Base-by-base conservation (phyloP, 2,888 invertebrate species). In the Unio delphinus region DNA sequence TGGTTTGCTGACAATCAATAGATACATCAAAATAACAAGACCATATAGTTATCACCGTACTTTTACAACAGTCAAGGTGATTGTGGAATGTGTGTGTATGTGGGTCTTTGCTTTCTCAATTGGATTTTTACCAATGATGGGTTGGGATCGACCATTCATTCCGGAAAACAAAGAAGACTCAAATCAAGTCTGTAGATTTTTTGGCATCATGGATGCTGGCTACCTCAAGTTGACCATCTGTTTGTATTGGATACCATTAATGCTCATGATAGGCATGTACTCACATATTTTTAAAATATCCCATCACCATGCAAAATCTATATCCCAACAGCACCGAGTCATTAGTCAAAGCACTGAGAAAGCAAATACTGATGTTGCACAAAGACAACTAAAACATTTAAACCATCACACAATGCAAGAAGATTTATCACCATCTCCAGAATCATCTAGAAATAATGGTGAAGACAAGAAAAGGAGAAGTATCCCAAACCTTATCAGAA, bases 1-100 rank as follows among this genome's bases (percentile, higher is more conserved):
- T 55, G 61, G 68, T 30, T 60, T 78, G 18, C 64, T 83, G 54
- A 80, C 82, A 1, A 69, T 81, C 30, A 81, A 82, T 64, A 65
- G 82, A 28, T 82, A 76, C 55, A 74, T 83, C 15, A 82, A 80
- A 67, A 79, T 83, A 23, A 75, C 70, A 11, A 63, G 65, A 65
- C 81, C 82, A 4, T 75, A 75, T 58, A 70, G 69, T 26, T 81
- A 82, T 67, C 60, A 61, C 59, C 71, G 63, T 28, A 69, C 78
- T n/a, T 82, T 78, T 65, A 73, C 73, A 34, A 73, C 72, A 67
- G 63, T 65, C 61, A 61, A 70, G 7, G 76, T 78, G 20, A 60
- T 78, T 15, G 20, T 66, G 26, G 60, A 71, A 8, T 75, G 77
- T 60, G 65, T 67, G 20, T 62, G 63, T n/a, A 70, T 80, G 20